Evolutionary conservation across 1,140 invertebrate species (phyloP), one percentile per base, ranked within the genome.

Genomic region (Papilio polyxenes): DNA sequence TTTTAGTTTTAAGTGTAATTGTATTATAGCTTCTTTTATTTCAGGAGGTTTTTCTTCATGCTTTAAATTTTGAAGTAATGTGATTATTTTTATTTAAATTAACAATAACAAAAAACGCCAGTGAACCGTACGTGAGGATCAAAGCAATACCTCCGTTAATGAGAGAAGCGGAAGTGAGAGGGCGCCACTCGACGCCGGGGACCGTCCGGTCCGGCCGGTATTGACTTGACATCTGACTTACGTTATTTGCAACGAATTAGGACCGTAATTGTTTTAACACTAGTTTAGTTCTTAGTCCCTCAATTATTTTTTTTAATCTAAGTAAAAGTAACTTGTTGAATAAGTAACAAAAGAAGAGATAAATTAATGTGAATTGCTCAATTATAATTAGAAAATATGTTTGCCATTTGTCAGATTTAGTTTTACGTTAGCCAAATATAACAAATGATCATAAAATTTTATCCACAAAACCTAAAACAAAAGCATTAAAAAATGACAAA

Each of bases 161-260:
- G 80, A 83, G 80, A 56, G 76, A 59, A 76, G 51, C 83, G 83
- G 82, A 83, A 82, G 74, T 81, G 75, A 56, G 51, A 31, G 40
- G 74, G 40, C 59, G 62, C 11, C n/a, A 40, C 37, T 40, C 56
- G 78, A 11, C 53, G 80, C 65, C 31, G 51, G 51, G 80, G 82
- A 23, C 37, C 62, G 37, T 4, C 48, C 53, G 13, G 81, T 65
- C 74, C 62, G 15, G 44, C 23, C 53, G 40, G 78, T 69, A 80
- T 84, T 81, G 82, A 78, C 83, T 78, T 82, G 83, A 86, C 83
- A 81, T 72, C 80, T 84, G 82, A 86, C 80, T 83, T 84, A 82
- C 81, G 78, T 56, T 37, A 79, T 79, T 80, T 80, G 31, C 59
- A 37, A 31, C 1, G 8, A 78, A 78, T 40, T 37, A 78, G 51